Evolutionary conservation across 2,797 vertebrate species (phyloP), one percentile per base, ranked within the genome.

Genomic region (Vireo griseus): DNA sequence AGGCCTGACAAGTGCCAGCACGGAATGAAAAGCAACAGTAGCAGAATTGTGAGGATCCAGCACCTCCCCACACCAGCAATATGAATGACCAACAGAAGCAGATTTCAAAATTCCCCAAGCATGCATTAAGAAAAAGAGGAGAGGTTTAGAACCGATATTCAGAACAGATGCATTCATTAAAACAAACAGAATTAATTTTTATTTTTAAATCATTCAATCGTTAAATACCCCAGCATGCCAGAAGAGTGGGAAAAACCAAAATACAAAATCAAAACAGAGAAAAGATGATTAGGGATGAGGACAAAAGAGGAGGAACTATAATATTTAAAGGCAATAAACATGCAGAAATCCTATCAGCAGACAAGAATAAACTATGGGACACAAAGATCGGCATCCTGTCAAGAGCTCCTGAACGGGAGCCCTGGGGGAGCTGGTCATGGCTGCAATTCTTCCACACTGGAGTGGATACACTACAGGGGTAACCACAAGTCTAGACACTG

Each of bases 1-100:
- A 15, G 50, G 66, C 20, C 1, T 54, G 69, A 74, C 63, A 96
- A 69, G 81, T 95, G 86, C 77, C 72, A 73, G 52, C 82, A 50
- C 24, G 33, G 52, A 85, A 40, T 37, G 65, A 79, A 61, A 94
- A 80, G 50, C 4, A 7, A 62, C 79, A 86, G 90, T 69, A 92
- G 69, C 29, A 76, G 57, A 84, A 78, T 8, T 5, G 0, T 21
- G 67, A 84, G 61, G 65, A 65, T 48, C 45, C 33, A 67, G 73
- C 42, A 90, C 72, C 42, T 80, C 74, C 68, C 76, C 48, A 44
- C 35, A 45, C 12, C 42, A 68, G 40, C 15, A 24, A 81, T 1
- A 4, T 61, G 3, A 77, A 71, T 21, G 33, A 77, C 82, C 85
- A 79, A 33, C 58, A 57, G 16, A 57, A 73, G 44, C 26, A 68